Percentiles rank a stretch among this genome's conserved stretches.
Evolutionary conservation across 2,888 invertebrate genomes (phyloP).

Genomic region (Chrysina gloriosa): DNA sequence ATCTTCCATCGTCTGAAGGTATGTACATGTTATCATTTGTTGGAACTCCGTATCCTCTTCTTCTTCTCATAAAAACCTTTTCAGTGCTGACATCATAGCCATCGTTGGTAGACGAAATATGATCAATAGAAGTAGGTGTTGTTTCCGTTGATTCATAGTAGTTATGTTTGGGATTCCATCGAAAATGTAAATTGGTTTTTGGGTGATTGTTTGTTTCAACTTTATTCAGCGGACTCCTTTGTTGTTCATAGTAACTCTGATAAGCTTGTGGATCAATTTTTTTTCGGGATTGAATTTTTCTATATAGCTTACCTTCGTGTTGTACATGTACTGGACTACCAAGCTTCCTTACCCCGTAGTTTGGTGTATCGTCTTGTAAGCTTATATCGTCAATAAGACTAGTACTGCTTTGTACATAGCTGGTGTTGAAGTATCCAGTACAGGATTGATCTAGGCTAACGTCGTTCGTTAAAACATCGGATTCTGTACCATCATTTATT

Average conservation of each 20-base stretch:
- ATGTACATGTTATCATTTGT: too few species aligned
- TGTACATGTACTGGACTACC: background rate
- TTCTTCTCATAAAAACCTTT: background rate
- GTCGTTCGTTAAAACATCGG: background rate
- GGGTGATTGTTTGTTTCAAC: background rate
- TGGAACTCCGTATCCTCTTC: background rate
- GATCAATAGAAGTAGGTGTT: background rate
- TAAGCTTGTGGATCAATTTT: background rate
- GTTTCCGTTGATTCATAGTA: constrained; percentile 5
- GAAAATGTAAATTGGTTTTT: background rate
- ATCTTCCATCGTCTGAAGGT: background rate
- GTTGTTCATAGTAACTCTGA: background rate
- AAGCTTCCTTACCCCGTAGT: background rate
- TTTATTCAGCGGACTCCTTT: background rate
- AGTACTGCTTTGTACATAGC: constrained; percentile 18
- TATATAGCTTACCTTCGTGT: background rate
- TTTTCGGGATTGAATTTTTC: background rate
- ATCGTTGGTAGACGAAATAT: background rate
- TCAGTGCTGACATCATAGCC: background rate
- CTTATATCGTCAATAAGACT: constrained; percentile 12
- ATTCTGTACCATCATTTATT: background rate
- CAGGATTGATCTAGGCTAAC: constrained; percentile 17
- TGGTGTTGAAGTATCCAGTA: constrained; percentile 14
- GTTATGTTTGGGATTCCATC: constrained; percentile 18
- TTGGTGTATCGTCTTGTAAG: background rate